Percentiles rank a stretch among this genome's conserved stretches.
These are phyloP conservation scores for Priocnemis perturbator DNA, from an alignment of 2,888 invertebrate genomes.

Conservation along the genomic window DNA sequence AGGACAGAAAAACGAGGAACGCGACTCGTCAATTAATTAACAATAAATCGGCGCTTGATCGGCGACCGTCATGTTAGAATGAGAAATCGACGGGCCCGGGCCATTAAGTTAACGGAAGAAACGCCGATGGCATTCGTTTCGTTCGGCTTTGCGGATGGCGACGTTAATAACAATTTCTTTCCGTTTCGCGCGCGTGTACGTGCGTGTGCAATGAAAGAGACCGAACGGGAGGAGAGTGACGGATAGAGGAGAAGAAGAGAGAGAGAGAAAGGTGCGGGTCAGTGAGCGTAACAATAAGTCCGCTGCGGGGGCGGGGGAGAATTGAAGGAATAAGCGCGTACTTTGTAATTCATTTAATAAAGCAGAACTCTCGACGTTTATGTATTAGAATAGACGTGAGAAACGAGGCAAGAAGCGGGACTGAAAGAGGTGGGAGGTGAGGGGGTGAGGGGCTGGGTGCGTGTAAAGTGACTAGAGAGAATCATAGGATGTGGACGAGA, in stretches of 20 bases:
- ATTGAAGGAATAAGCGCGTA: not conserved
- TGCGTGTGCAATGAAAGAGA: not conserved
- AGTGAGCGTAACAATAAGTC: not conserved
- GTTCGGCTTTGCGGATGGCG: not conserved
- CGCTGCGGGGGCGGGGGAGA: too few relatives aligned
- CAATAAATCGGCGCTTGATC: slow-evolving; percentile 9
- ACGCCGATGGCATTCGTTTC: not conserved
- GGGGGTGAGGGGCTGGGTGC: slow-evolving; percentile 13
- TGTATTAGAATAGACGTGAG: slow-evolving; percentile 38
- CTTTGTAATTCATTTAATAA: slow-evolving; percentile 18
- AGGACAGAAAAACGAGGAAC: slow-evolving; percentile 5
- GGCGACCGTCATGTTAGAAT: too few relatives aligned
- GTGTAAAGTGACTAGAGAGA: slow-evolving; percentile 37
- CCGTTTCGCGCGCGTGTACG: not conserved
- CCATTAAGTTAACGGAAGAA: slow-evolving; percentile 3
- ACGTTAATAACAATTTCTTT: not conserved
- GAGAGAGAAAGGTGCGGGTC: not conserved
- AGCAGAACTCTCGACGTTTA: slow-evolving; percentile 27
- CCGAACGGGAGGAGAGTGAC: too few relatives aligned
- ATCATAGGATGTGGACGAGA: slow-evolving; percentile 51
- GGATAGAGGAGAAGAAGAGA: not conserved
- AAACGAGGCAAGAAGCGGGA: slow-evolving; percentile 39
- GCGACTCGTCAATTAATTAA: slow-evolving; percentile 9
- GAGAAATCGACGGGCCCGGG: not conserved
- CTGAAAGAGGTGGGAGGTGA: slow-evolving; percentile 12